Evolutionary conservation across 37 sponge, comb jelly and placozoan genomes (phyloP), one percentile per base, ranked within the genome.

Genomic region (Amphimedon queenslandica): DNA sequence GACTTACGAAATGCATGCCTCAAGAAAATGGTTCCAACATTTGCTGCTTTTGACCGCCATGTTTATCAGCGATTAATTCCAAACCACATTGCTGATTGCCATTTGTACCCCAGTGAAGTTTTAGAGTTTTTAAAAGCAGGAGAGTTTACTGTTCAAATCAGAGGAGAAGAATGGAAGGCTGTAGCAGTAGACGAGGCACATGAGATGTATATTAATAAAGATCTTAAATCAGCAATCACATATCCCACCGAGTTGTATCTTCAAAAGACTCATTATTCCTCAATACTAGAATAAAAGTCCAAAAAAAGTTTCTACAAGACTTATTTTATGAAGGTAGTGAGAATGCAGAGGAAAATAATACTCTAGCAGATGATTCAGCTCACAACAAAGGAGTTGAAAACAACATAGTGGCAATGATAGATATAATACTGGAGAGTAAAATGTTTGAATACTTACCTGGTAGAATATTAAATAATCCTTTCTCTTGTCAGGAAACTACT

Each of bases 171-270:
- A 1, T 70, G 71, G 40, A 61, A 79, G 30, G 57, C 65, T 61
- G 65, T 79, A 0, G 80, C 38, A n/a, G 57, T 79, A 57, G 80
- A 79, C 40, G 80, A 79, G 39, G 80, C 80, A 42, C 80, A 77
- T 24, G 78, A 77, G 67, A 77, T 77, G 78, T 63, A 31, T 4
- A 77, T 77, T 10, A 79, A 70, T 58, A 70, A 42, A 28, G 51
- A 67, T 40, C 8, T 61, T 43, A 47, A 79, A 79, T n/a, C 43
- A 41, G 30, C 58, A 13, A 36, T 27, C 68, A 16, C 38, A 28
- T 29, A 40, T 39, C 65, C 71, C 66, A 24, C 78, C 66, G 58
- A 42, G 42, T 42, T 25, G 16, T 28, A 43, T 32, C 51, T 77
- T n/a, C 33, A 67, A 31, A 23, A 30, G 23, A 57, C 42, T 35